Evolutionary conservation across 2,797 vertebrate genomes (phyloP), one percentile per base, ranked within the genome.

Genomic region (Sorex maritimensis): DNA sequence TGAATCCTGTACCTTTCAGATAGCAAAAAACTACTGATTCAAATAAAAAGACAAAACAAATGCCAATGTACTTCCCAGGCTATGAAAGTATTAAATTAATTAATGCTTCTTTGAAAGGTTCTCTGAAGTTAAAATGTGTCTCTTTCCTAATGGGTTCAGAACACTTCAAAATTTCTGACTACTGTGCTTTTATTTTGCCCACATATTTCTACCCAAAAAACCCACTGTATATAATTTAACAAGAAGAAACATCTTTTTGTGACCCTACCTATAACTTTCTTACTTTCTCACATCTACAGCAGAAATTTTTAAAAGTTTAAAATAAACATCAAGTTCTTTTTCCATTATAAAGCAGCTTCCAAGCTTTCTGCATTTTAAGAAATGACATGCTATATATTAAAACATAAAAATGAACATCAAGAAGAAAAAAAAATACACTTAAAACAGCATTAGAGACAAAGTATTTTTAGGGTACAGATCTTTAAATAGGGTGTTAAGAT

Each of bases 331-430:
- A 81, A 81, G 49, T 83, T 85, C 44, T 87, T 84, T 91, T 93
- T 82, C n/a, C 26, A 93, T 73, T 58, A 91, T 28, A 94, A 96
- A 95, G 55, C 28, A 72, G 38, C 92, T 95, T 92, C 61, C 52
- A 83, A 83, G 81, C 38, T 92, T 88, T 92, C 38, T 23, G 81
- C 83, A 75, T 88, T 81, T 92, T 92, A 95, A 85, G 72, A 95
- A 95, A 80, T 78, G 5, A 15, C 69, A 74, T n/a, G 38, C 21
- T 80, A 75, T 41, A 81, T 52, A 72, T 81, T 67, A 95, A 52
- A 52, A 14, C 49, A 52, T 52, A 52, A 52, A 52, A 52, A 52
- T 52, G 49, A 52, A 92, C 92, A 81, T 41, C 94, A 77, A 92
- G 82, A 72, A 11, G 83, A 21, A 88, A 86, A 77, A 88, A 91